Base-by-base conservation (phyloP, 2,888 invertebrate species). In the Atherix ibis region DNA sequence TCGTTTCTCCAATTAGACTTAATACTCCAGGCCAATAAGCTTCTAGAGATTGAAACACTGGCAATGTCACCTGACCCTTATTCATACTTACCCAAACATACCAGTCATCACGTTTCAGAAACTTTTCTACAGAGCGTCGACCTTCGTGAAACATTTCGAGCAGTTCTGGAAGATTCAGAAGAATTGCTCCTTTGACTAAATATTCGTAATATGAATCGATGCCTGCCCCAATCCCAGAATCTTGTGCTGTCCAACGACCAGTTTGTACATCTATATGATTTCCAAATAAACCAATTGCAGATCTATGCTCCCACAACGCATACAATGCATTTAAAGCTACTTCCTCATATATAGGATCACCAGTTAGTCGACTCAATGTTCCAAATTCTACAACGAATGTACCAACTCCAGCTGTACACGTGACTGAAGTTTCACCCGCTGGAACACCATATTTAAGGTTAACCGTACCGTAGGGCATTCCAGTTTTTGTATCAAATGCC, bases 21-120 rank as follows among this genome's bases (percentile, higher is more conserved):
- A 97, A 67, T 18, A 98, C 71, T 1, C 98, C 97, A 0, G 98
- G 98, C 94, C 95, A 98, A 56, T 88, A 99, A 0, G 97, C 87
- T 63, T 99, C 98, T 15, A 99, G 66, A 0, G 94, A 95, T 57
- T 98, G 97, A 61, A 97, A 98, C n/a, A 97, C 84, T 0, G 97
- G 95, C 47, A 94, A 63, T 0, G 95, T 92, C 5, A 97, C 84
- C 52, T 88, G 84, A 0, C 62, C 97, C 49, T 91, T 85, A 29
- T 80, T 73, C 97, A 98, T 98, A n/a, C 91, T 85, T 1, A 91
- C 97, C 97, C 97, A 98, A 48, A 97, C 74, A 55, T 94, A 92
- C 97, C 98, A 99, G 57, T 98, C 95, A 47, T 92, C 94, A 49
- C 83, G 78, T 49, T 87, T 81, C 48, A 97, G 64, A 50, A 87